A percentile compares a stretch with the other conserved stretches of the same genome.
These are phyloP conservation scores for Diceros bicornis DNA, from an alignment of 2,797 vertebrate genomes.

Conservation along the genomic window DNA sequence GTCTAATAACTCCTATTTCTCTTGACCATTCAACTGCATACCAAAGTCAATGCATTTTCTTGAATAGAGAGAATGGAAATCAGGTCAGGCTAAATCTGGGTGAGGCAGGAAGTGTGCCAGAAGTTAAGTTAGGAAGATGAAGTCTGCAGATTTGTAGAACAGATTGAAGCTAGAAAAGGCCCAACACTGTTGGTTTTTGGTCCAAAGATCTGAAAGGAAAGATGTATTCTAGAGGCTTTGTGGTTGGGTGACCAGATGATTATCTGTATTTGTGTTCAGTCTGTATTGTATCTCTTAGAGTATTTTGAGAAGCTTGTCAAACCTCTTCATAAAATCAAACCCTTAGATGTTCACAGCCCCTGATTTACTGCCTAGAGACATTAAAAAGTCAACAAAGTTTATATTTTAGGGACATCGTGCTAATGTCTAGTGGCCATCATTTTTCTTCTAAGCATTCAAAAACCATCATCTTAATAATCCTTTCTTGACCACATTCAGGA, in stretches of 20 bases:
- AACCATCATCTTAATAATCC: conserved; percentile 40
- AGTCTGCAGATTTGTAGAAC: background rate
- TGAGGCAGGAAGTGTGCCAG: background rate
- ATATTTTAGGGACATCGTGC: background rate
- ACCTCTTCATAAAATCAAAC: background rate
- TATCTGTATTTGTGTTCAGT: background rate
- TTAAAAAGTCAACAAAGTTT: background rate
- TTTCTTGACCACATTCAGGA: conserved; percentile 48
- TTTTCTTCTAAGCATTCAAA: conserved; percentile 48
- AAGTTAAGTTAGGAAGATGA: conserved; percentile 16
- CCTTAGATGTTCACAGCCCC: background rate
- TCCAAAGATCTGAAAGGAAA: background rate
- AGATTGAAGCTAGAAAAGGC: background rate
- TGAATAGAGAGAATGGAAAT: background rate
- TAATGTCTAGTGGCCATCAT: background rate
- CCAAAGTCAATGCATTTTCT: conserved; percentile 12
- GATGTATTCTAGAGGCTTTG: background rate
- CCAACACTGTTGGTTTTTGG: background rate
- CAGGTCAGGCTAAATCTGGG: background rate
- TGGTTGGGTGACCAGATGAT: background rate
- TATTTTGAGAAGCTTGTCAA: background rate
- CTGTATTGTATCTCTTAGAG: background rate
- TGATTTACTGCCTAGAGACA: conserved; percentile 29
- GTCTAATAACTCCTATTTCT: background rate
- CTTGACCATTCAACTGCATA: background rate